Evolutionary conservation across 2,888 invertebrate species (phyloP).

Genomic region (Thecophora atra): DNA sequence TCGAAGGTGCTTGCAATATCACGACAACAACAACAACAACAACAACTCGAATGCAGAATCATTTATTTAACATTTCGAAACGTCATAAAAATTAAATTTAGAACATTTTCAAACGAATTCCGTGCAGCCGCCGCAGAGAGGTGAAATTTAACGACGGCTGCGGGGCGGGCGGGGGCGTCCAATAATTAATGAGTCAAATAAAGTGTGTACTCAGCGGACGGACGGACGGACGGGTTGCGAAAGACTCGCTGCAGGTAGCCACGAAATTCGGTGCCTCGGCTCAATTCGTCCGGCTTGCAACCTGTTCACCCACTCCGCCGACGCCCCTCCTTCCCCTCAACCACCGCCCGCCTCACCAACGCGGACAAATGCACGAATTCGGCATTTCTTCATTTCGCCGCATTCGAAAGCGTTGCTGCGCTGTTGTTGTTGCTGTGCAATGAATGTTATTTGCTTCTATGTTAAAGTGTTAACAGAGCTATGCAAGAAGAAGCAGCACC

Average conservation of each 20-base stretch:
- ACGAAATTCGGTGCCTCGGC: neutral
- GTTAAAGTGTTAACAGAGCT: neutral
- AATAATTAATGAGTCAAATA: slow-evolving; percentile 20
- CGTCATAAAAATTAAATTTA: slow-evolving; percentile 19
- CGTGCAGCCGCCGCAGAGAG: too few species aligned
- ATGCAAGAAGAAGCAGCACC: neutral
- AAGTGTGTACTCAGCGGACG: slow-evolving; percentile 6
- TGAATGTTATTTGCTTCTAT: neutral
- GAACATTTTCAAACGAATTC: slow-evolving; percentile 3
- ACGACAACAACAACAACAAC: neutral
- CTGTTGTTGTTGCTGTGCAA: neutral
- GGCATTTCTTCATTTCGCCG: neutral
- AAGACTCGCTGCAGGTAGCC: neutral
- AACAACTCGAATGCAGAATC: neutral
- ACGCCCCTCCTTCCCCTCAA: neutral
- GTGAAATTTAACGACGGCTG: neutral
- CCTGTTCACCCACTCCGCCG: too few species aligned
- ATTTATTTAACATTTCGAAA: neutral
- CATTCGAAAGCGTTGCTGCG: neutral
- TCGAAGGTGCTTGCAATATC: slow-evolving; percentile 12
- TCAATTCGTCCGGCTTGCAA: neutral
- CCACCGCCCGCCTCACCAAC: neutral
- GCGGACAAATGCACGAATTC: neutral
- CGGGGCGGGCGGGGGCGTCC: neutral
- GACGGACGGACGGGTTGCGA: neutral